A percentile compares a stretch with the other conserved stretches of the same genome.
Evolutionary conservation across 1,140 invertebrate genomes (phyloP).

Genomic region (Eulimnadia texana): DNA sequence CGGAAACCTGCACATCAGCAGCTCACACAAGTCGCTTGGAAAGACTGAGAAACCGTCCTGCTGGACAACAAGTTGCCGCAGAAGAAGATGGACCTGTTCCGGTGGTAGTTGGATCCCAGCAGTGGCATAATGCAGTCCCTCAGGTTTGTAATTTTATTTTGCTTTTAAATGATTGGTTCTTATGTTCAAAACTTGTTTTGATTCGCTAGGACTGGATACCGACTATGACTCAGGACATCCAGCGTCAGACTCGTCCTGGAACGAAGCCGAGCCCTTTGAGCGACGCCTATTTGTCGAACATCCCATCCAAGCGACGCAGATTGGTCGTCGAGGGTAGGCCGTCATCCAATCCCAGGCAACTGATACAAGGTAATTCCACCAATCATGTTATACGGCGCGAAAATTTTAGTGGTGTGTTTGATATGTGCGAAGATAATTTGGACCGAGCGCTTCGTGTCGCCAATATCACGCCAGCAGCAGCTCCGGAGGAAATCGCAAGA

Average conservation of each 20-base stretch:
- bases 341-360: not conserved
- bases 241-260: conserved; percentile 42
- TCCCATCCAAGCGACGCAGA: conserved; percentile 66
- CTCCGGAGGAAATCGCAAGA: not conserved
- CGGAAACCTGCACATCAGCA: not conserved
- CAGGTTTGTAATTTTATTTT: conserved; percentile 26
- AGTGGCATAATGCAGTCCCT: conserved; percentile 40
- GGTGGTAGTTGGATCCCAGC: conserved; percentile 37
- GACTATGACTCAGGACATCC: conserved; percentile 54
- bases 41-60: not conserved
- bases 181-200: not conserved
- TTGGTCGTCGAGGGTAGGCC: conserved; percentile 34
- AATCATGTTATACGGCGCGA: not conserved
- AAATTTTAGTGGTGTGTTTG: not conserved
- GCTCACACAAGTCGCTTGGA: not conserved
- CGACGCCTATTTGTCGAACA: conserved; percentile 64
- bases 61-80: not conserved
- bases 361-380: conserved; percentile 1
- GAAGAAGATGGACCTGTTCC: conserved; percentile 27
- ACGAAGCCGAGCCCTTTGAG: conserved; percentile 43
- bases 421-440: not conserved
- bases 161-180: conserved; percentile 2
- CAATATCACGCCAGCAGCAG: conserved; percentile 4
- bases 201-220: conserved; percentile 61
- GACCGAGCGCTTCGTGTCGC: conserved; percentile 1